Conservation (phyloP, 1,140 invertebrate species). For the Zophobas atratus region DNA sequence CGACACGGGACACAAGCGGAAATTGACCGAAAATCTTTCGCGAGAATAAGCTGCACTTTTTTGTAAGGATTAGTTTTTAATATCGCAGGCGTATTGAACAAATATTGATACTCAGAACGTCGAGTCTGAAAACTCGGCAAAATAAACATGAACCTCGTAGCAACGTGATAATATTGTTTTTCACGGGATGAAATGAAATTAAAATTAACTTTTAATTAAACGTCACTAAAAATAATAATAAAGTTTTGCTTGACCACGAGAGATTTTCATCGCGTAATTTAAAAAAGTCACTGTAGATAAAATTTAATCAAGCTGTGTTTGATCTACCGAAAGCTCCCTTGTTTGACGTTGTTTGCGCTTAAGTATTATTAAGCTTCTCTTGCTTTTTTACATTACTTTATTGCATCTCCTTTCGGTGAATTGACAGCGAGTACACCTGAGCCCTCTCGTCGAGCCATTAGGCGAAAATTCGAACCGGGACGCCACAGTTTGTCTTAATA, state of each 20-base stretch:
- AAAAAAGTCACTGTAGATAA: background rate
- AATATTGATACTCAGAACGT: slow-evolving; percentile 40
- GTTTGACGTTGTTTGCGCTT: background rate
- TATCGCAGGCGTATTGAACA: slow-evolving; percentile 30
- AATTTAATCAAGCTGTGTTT: background rate
- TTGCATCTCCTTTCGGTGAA: slow-evolving; percentile 5
- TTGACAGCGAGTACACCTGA: slow-evolving; percentile 29
- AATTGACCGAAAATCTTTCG: slow-evolving; percentile 21
- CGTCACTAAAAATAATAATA: slow-evolving; percentile 2
- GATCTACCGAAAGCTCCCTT: background rate
- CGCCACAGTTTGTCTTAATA: background rate
- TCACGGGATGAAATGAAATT: slow-evolving; percentile 32
- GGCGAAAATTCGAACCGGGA: background rate
- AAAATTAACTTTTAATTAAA: slow-evolving; percentile 43
- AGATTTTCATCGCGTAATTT: slow-evolving; percentile 1
- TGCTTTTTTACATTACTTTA: slow-evolving; percentile 24
- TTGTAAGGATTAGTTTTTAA: slow-evolving; percentile 33
- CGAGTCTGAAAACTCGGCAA: slow-evolving; percentile 33
- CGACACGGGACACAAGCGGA: slow-evolving; percentile 11
- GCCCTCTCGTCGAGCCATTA: slow-evolving; percentile 1
- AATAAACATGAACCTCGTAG: slow-evolving; percentile 24
- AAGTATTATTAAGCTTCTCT: slow-evolving; percentile 7
- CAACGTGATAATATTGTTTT: slow-evolving; percentile 35
- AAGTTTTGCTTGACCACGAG: slow-evolving; percentile 21
- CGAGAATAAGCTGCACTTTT: background rate